These are phyloP conservation scores for Borostomias antarcticus DNA, from an alignment of 2,797 vertebrate genomes.

Conservation along the genomic window DNA sequence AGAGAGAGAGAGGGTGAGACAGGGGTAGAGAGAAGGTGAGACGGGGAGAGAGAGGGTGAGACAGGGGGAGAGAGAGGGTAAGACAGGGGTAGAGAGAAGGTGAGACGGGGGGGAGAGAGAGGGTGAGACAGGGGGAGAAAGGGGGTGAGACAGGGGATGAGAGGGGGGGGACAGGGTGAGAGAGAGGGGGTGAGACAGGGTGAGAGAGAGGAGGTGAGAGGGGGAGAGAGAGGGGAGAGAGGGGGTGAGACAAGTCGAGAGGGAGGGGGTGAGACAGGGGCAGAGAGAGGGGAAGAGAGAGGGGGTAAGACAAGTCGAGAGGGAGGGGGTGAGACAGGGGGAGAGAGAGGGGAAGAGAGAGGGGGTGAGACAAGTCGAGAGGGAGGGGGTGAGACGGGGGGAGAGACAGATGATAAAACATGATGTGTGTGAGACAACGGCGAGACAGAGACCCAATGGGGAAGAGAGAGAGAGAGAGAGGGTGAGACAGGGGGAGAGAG, in stretches of 20 bases:
- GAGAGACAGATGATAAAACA: too few species aligned
- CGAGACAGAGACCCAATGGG: too few species aligned
- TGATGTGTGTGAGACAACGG: slow-evolving; percentile 76
- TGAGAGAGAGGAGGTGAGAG: not conserved
- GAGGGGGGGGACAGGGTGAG: too few species aligned
- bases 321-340: not conserved
- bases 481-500: not conserved
- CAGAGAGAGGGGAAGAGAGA: not conserved
- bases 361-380: too few species aligned
- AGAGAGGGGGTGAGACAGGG: not conserved
- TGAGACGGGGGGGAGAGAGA: not conserved
- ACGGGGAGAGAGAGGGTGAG: not conserved
- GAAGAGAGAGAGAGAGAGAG: slow-evolving; percentile 6
- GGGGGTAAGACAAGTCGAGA: not conserved
- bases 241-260: not conserved
- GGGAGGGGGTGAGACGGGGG: not conserved
- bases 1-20: not conserved
- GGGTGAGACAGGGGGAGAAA: too few species aligned
- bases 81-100: not conserved
- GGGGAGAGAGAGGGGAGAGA: not conserved
- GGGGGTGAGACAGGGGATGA: not conserved
- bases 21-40: too few species aligned
- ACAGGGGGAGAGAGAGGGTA: too few species aligned
- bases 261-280: not conserved
- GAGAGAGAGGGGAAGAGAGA: not conserved